Evolutionary conservation across 2,888 invertebrate species (phyloP), one percentile per base, ranked within the genome.

Genomic region (Apamea sordens): DNA sequence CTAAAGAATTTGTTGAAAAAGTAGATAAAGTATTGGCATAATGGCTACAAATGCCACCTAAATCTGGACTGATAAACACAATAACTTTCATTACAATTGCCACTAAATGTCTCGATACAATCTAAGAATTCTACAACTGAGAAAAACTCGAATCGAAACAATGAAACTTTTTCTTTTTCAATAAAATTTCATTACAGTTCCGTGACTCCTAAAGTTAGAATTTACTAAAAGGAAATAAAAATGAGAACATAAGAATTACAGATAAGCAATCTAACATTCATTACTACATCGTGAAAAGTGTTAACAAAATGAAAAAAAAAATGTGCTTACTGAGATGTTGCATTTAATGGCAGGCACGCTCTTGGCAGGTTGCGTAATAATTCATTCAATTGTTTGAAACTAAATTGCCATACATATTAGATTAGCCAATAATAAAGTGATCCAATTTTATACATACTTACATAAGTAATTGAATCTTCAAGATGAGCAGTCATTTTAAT

Each of bases 361-460:
- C 73, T 82, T 64, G 53, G 56, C n/a, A 53, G 59, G 36, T 89
- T 86, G 47, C 77, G 56, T 74, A 82, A 88, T 78, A 80, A 82
- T 87, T 83, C 75, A 81, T 89, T 88, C 89, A 85, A 89, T 89
- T 89, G 89, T 89, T 88, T 89, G 21, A 73, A 84, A 75, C 80
- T 75, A 89, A 88, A 86, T 88, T 83, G 76, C 88, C 41, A 68
- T 83, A 77, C 84, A 83, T 75, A 83, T 82, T 79, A 84, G 79
- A 86, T 89, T 89, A 77, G 80, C 70, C 73, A 88, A 88, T 88
- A 88, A 72, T 76, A 83, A 85, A 82, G 61, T 82, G 78, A 53
- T 77, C 78, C 77, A 85, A 84, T 82, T 89, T 84, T 11, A 80
- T 73, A 73, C 64, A 47, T 79, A 82, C 74, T 84, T 88, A 83